These are phyloP conservation scores for Pavo muticus DNA, from an alignment of 2,113 vertebrate genomes.

Conservation along the genomic window DNA sequence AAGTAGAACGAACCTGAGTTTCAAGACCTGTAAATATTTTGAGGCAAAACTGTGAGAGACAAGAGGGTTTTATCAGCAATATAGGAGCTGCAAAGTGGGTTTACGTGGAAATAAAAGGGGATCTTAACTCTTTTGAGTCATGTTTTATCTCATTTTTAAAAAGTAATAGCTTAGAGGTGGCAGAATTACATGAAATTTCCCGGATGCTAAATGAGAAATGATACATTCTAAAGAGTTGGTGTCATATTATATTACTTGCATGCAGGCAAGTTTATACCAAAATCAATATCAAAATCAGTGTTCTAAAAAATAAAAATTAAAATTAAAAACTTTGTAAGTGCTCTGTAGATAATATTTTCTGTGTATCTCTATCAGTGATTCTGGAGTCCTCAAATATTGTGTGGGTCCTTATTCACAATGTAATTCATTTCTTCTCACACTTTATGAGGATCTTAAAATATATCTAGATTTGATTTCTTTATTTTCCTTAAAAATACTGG, in stretches of 20 bases:
- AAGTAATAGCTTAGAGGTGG: not conserved
- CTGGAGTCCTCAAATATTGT: not conserved
- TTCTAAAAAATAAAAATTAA: not conserved
- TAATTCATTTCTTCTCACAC: not conserved
- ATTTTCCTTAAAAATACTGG: not conserved
- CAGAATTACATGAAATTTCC: not conserved
- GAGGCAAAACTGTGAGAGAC: not conserved
- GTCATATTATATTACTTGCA: not conserved
- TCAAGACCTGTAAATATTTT: not conserved
- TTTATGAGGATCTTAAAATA: not conserved
- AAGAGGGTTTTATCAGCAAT: not conserved
- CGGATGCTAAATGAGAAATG: not conserved
- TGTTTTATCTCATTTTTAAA: conserved; percentile 18
- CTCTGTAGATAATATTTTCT: not conserved
- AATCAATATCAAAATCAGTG: not conserved
- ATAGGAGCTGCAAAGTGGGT: not conserved
- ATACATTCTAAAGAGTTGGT: not conserved
- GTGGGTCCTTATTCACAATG: not conserved
- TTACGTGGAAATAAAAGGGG: not conserved
- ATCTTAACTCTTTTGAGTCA: not conserved
- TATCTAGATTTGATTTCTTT: not conserved
- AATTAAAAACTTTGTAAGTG: not conserved
- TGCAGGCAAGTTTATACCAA: not conserved
- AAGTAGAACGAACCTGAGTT: not conserved
- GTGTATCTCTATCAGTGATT: not conserved